Conservation (phyloP, 2,113 vertebrate species). For the Calyptomena viridis region DNA sequence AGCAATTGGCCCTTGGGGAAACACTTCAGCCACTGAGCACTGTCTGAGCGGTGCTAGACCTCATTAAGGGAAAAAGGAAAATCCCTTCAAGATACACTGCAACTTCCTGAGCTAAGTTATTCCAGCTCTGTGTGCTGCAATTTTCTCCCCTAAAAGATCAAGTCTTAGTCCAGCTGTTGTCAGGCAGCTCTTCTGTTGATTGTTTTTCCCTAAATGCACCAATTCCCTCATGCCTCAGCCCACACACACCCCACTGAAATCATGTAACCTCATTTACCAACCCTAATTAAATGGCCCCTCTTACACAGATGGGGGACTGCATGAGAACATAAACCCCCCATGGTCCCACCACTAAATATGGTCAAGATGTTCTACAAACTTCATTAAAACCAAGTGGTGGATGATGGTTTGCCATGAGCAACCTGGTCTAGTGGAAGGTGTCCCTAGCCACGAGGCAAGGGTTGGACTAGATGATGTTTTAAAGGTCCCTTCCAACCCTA, state of each 20-base stretch:
- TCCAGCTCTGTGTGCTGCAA: background rate
- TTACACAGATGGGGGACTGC: background rate
- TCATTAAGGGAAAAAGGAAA: background rate
- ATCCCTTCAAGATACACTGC: background rate
- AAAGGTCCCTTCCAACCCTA: background rate
- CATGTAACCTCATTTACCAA: background rate
- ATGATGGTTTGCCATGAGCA: background rate
- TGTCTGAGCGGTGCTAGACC: background rate
- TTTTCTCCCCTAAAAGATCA: background rate
- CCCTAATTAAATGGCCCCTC: background rate
- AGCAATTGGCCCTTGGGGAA: background rate
- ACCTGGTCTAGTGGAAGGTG: background rate
- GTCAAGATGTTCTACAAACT: background rate
- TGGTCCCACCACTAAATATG: background rate
- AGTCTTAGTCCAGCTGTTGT: background rate
- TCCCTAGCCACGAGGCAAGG: fast-evolving
- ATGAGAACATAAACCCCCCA: background rate
- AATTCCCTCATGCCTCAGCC: background rate
- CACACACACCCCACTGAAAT: background rate
- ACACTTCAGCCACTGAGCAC: background rate
- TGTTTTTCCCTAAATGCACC: background rate
- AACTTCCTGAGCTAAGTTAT: background rate
- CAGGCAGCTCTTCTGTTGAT: background rate
- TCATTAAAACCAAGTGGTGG: background rate
- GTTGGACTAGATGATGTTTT: background rate